phyloP scores from a whole-genome alignment of 2,888 invertebrate genomes.

The Ennomos fuscantarius region DNA sequence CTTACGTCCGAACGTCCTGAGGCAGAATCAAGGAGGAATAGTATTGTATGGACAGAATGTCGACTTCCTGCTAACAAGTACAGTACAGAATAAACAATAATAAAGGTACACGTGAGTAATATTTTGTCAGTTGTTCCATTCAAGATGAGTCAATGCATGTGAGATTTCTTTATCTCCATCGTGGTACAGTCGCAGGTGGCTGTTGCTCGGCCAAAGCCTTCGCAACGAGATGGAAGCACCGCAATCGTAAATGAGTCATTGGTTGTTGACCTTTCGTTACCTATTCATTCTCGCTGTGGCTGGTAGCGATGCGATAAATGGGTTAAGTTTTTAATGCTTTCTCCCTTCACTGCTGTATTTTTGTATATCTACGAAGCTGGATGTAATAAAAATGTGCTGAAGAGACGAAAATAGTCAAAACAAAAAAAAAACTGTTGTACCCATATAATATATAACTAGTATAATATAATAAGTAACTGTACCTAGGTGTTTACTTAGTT shows the following conservation, averaged over 20 bases:
- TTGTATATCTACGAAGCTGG: background rate
- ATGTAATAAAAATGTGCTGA: too few species aligned
- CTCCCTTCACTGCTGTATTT: background rate
- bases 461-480: too few species aligned
- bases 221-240: slow-evolving; percentile 50
- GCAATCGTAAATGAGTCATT: slow-evolving; percentile 57
- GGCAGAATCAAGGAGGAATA: too few species aligned
- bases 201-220: slow-evolving; percentile 36
- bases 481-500: too few species aligned
- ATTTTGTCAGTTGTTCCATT: slow-evolving; percentile 5
- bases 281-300: slow-evolving; percentile 42
- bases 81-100: too few species aligned
- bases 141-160: slow-evolving; percentile 38
- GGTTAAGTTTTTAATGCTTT: slow-evolving; percentile 40
- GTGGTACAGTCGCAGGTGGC: slow-evolving; percentile 43
- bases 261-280: slow-evolving; percentile 61
- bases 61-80: slow-evolving; percentile 7
- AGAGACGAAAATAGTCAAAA: too few species aligned
- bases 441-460: too few species aligned
- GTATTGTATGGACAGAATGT: slow-evolving; percentile 5
- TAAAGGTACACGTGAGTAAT: background rate
- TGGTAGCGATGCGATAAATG: slow-evolving; percentile 37
- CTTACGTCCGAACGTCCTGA: too few species aligned
- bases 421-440: too few species aligned
- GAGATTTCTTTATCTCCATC: slow-evolving; percentile 41